A percentile compares a stretch with the other conserved stretches of the same genome.
These are phyloP conservation scores for Ptyas mucosa DNA, from an alignment of 2,113 vertebrate species.

Conservation along the genomic window DNA sequence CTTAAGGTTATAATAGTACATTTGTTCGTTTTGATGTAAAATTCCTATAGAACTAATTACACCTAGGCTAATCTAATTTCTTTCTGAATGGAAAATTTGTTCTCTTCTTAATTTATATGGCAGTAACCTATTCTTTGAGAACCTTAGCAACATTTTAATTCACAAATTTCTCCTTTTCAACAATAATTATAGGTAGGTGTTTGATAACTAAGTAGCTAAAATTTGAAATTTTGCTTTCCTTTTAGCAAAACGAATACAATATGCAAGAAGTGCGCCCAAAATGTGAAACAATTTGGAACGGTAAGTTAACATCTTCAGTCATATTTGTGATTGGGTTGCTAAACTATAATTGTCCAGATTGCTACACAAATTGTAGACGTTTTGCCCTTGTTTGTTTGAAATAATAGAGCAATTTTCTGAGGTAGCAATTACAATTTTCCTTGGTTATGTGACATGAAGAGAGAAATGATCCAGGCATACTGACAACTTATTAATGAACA, in stretches of 20 bases:
- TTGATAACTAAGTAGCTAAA: accelerated
- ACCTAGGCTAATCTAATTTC: not conserved
- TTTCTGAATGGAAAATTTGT: not conserved
- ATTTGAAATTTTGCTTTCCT: constrained; percentile 33
- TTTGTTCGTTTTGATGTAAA: not conserved
- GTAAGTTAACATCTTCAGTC: constrained; percentile 70
- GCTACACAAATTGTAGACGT: not conserved
- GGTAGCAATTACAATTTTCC: not conserved
- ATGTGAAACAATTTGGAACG: constrained; percentile 97
- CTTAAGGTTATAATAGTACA: not conserved
- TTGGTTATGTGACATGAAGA: not conserved
- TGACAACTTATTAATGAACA: not conserved
- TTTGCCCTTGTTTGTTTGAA: not conserved
- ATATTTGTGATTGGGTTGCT: not conserved
- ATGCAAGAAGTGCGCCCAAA: constrained; percentile 99
- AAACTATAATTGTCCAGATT: not conserved
- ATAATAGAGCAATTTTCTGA: not conserved
- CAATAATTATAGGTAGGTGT: not conserved
- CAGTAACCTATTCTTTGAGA: accelerated
- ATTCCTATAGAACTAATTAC: not conserved
- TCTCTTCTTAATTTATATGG: not conserved
- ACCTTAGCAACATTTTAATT: not conserved
- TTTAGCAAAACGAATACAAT: constrained; percentile 98
- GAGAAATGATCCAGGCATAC: not conserved
- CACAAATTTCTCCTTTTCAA: not conserved